A percentile compares a stretch with the other conserved stretches of the same genome.
Evolutionary conservation across 2,888 invertebrate genomes (phyloP).

Genomic region (Timema podura): DNA sequence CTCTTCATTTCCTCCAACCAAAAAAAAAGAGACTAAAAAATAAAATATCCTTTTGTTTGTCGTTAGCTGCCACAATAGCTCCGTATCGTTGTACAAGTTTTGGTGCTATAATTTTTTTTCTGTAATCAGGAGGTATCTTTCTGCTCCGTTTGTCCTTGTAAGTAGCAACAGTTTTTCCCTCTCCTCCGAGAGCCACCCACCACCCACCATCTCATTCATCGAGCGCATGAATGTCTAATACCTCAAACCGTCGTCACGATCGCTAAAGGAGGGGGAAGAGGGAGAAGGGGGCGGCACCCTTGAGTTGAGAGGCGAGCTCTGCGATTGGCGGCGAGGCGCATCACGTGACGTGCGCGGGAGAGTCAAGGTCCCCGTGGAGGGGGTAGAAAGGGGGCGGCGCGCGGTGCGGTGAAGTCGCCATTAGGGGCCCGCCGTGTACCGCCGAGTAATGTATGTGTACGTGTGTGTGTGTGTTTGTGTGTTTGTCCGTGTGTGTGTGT

Average conservation of each 20-base stretch:
- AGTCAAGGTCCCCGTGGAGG: neutral
- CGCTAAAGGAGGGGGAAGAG: constrained; percentile 1
- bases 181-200: too few species aligned
- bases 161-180: constrained; percentile 22
- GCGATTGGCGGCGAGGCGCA: constrained; percentile 16
- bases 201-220: too few species aligned
- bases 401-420: constrained; percentile 27
- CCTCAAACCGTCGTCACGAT: constrained; percentile 7
- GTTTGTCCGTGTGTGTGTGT: constrained; percentile 25
- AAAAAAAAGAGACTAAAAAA: constrained; percentile 15
- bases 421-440: constrained; percentile 27
- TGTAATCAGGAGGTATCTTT: neutral
- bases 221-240: neutral
- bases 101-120: neutral
- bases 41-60: constrained; percentile 28
- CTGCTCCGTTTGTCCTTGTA: neutral
- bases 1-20: constrained; percentile 18
- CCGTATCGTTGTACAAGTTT: constrained; percentile 23
- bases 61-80: constrained; percentile 28
- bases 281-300: constrained; percentile 12
- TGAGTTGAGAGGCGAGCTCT: constrained; percentile 1
- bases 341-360: constrained; percentile 30
- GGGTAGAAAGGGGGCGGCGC: constrained; percentile 21
- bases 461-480: constrained; percentile 22
- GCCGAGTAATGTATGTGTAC: constrained; percentile 17